Percentiles rank a stretch among this genome's conserved stretches.
Evolutionary conservation across 2,888 invertebrate species (phyloP).

Genomic region (Dasysyrphus tricinctus): DNA sequence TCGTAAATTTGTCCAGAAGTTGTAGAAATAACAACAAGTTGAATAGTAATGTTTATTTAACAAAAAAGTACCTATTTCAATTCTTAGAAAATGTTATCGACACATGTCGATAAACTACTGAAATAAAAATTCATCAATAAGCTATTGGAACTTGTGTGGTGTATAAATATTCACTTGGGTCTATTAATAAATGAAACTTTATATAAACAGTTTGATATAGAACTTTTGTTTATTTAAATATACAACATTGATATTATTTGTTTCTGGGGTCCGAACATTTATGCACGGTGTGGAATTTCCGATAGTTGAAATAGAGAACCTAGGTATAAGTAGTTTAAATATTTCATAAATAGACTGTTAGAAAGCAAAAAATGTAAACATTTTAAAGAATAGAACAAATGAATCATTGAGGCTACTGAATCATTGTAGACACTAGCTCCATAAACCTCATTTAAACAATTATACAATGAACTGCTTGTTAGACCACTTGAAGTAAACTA

Average conservation of each 20-base stretch:
- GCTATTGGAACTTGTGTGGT: neutral
- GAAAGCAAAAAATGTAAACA: no score
- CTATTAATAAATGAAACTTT: slow-evolving; percentile 7
- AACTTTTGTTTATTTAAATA: slow-evolving; percentile 8
- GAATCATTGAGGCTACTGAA: no score
- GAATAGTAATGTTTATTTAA: slow-evolving; percentile 56
- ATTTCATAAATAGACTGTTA: no score
- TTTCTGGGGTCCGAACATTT: neutral
- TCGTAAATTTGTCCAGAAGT: slow-evolving; percentile 63
- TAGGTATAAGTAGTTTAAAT: no score
- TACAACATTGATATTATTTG: neutral
- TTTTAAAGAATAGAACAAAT: no score
- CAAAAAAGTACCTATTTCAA: slow-evolving; percentile 34
- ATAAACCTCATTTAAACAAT: no score
- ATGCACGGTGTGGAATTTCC: neutral
- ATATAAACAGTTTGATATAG: slow-evolving; percentile 4
- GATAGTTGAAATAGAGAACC: neutral
- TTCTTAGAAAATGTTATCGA: slow-evolving; percentile 34
- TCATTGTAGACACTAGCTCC: no score
- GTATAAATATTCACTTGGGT: no score
- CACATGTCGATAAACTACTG: slow-evolving; percentile 44
- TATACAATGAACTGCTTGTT: no score
- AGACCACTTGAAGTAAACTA: no score
- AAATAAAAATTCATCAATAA: slow-evolving; percentile 1
- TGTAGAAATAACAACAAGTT: slow-evolving; percentile 26